Base-by-base conservation (phyloP, 2,797 vertebrate species). In the Helostoma temminkii region DNA sequence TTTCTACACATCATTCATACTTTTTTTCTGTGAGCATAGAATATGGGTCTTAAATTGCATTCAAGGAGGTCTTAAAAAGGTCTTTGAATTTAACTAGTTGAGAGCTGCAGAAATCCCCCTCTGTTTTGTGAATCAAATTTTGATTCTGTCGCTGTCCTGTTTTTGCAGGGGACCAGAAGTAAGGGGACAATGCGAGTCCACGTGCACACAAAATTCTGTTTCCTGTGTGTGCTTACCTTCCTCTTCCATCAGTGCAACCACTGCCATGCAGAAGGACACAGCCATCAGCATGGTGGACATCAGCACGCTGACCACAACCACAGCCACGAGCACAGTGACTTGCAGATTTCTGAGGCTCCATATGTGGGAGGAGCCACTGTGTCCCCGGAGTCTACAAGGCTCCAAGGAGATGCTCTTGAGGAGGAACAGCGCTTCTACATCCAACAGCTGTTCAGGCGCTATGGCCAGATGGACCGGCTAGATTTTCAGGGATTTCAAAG, bases 151-250 rank as follows among this genome's bases (percentile, higher is more conserved):
- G 2, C 21, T 32, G 47, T 67, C 14, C 15, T 71, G 24, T 71
- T 53, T 64, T 74, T 48, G 45, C 90, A 95, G 91, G 93, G 69
- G 91, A 95, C 92, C 92, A 89, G 80, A 91, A 92, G 90, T 89
- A 89, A 95, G 89, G 76, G 87, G 85, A 93, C 81, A 71, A 99
- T 99, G 98, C 96, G 95, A 93, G 97, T 98, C 90, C 96, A 97
- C 81, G 88, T 94, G 82, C 97, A 97, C 93, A 97, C 97, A 73
- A 96, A 95, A 90, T 97, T 99, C 90, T 98, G 98, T 92, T 94
- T 99, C 93, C 95, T 99, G 91, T 98, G 97, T 88, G 94, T 99
- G 92, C 92, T 99, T 92, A 97, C 97, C 56, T 96, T 99, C 90
- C 84, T 98, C 82, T 97, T 96, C 89, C 96, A 97, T 86, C 96